Evolutionary conservation across 2,888 invertebrate species (phyloP).

Genomic region (Dendrolimus houi): DNA sequence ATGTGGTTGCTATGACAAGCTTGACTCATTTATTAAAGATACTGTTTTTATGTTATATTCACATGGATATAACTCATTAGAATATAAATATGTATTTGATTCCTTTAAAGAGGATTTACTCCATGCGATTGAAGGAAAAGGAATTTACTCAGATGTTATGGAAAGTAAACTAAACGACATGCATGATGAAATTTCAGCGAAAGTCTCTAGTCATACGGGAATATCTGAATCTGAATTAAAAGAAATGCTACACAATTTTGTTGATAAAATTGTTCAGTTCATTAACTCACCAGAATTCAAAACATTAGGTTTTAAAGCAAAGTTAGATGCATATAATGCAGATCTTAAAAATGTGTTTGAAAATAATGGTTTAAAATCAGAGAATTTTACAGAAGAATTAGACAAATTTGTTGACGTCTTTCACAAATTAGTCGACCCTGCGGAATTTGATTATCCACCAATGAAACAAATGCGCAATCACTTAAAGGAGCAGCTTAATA

Average conservation of each 20-base stretch:
- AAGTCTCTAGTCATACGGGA: background rate
- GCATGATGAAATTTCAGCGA: background rate
- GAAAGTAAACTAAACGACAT: background rate
- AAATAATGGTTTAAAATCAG: background rate
- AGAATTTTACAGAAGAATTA: background rate
- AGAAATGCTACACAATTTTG: background rate
- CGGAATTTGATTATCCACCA: background rate
- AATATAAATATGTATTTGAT: background rate
- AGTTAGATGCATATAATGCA: background rate
- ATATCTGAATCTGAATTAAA: background rate
- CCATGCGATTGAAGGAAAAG: background rate
- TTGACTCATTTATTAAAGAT: background rate
- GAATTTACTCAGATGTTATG: background rate
- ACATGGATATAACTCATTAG: background rate
- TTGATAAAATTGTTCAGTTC: background rate
- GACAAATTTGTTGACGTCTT: background rate
- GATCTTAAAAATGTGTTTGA: background rate
- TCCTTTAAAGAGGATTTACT: background rate
- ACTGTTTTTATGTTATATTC: background rate
- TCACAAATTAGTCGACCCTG: background rate
- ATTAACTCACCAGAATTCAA: background rate
- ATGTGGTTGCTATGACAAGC: background rate
- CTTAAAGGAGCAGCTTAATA: background rate
- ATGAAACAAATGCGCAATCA: background rate
- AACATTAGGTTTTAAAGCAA: background rate